These are phyloP conservation scores for Ashinkailepas kermadecensis DNA, from an alignment of 2,888 invertebrate species.

Conservation along the genomic window DNA sequence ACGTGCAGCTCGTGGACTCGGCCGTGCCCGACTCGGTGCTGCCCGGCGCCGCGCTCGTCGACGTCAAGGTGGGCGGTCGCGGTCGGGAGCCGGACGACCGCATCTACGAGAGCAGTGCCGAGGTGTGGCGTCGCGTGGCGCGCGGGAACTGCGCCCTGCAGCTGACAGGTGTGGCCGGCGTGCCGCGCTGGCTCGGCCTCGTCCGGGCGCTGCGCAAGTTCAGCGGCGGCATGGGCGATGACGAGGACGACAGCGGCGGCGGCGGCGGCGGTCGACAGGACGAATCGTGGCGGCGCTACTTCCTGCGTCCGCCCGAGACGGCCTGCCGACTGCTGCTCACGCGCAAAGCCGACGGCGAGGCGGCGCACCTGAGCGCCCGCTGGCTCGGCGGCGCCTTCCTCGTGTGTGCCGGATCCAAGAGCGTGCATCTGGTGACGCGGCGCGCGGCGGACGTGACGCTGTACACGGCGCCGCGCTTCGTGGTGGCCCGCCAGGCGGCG, in stretches of 20 bases:
- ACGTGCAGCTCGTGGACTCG: neutral
- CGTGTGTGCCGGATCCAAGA: slow-evolving; percentile 45
- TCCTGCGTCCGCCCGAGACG: slow-evolving; percentile 35
- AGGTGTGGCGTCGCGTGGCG: slow-evolving; percentile 16
- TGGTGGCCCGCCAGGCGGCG: slow-evolving; percentile 40
- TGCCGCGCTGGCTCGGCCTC: slow-evolving; percentile 30
- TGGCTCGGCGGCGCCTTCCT: slow-evolving; percentile 39
- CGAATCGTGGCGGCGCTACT: slow-evolving; percentile 43
- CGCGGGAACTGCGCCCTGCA: neutral
- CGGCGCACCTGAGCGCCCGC: slow-evolving; percentile 43
- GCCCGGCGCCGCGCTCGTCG: slow-evolving; percentile 13
- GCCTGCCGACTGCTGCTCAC: slow-evolving; percentile 35
- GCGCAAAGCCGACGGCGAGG: slow-evolving; percentile 45
- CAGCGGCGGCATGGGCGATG: slow-evolving; percentile 46
- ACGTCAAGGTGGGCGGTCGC: slow-evolving; percentile 26
- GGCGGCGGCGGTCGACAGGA: slow-evolving; percentile 35
- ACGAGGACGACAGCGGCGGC: slow-evolving; percentile 41
- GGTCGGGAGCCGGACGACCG: slow-evolving; percentile 28
- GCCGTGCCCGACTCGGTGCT: neutral
- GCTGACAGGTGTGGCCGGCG: neutral
- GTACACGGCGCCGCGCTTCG: slow-evolving; percentile 38
- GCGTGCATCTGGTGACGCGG: slow-evolving; percentile 44
- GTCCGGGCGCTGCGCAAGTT: slow-evolving; percentile 45
- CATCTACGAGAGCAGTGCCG: slow-evolving; percentile 26
- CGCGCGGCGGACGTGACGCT: slow-evolving; percentile 34